These are phyloP conservation scores for Mystacornis crossleyi DNA, from an alignment of 2,113 vertebrate species.

Conservation along the genomic window DNA sequence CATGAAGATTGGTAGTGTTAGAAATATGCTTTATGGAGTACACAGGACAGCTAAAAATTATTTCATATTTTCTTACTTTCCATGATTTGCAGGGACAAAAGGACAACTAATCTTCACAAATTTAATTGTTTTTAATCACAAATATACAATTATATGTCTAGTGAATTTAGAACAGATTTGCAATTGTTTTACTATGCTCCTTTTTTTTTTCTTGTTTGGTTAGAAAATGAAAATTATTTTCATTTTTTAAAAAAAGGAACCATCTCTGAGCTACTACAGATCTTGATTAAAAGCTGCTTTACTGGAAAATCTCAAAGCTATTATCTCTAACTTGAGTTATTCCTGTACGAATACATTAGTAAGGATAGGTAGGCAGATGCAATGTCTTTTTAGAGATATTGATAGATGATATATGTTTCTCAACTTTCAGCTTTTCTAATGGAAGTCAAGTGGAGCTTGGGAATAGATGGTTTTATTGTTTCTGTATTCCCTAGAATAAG, in stretches of 20 bases:
- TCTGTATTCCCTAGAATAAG: not conserved
- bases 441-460: not conserved
- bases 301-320: not conserved
- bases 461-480: not conserved
- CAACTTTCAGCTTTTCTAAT: not conserved
- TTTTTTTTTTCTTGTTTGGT: not conserved
- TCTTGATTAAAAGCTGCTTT: not conserved
- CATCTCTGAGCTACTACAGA: not conserved
- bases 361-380: not conserved
- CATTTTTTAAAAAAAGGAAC: not conserved
- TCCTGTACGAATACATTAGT: not conserved
- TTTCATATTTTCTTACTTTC: not conserved
- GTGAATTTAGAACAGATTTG: not conserved
- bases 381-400: not conserved
- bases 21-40: not conserved
- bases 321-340: not conserved
- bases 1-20: not conserved
- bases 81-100: not conserved
- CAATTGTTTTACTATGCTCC: fast-evolving
- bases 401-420: not conserved
- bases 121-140: not conserved
- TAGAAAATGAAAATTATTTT: not conserved
- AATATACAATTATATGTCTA: not conserved
- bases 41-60: not conserved
- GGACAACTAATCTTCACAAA: not conserved